A percentile compares a stretch with the other conserved stretches of the same genome.
These are phyloP conservation scores for Natrix natrix DNA, from an alignment of 2,797 vertebrate genomes.

Conservation along the genomic window DNA sequence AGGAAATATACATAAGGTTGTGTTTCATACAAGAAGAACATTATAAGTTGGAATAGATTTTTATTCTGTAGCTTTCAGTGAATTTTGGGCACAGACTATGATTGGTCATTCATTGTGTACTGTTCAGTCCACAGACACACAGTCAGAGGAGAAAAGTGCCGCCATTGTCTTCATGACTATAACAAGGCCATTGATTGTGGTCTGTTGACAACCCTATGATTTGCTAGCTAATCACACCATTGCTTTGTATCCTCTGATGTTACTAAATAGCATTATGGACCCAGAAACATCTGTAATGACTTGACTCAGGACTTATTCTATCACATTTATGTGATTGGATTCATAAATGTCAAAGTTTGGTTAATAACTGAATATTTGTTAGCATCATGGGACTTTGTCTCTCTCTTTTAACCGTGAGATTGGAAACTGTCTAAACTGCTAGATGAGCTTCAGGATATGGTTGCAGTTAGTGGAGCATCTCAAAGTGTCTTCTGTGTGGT, in stretches of 20 bases:
- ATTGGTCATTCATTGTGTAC: background rate
- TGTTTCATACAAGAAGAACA: background rate
- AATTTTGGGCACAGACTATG: background rate
- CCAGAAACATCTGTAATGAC: background rate
- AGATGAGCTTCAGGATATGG: background rate
- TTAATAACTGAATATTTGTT: background rate
- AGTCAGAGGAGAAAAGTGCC: background rate
- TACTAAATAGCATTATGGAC: background rate
- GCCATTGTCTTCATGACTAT: background rate
- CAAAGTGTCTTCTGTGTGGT: background rate
- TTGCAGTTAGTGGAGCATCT: background rate
- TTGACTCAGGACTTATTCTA: background rate
- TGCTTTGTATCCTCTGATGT: background rate
- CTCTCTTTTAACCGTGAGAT: background rate
- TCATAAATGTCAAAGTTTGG: background rate
- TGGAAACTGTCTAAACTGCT: background rate
- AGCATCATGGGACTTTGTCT: background rate
- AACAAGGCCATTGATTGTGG: background rate
- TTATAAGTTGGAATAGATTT: background rate
- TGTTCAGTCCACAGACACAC: background rate
- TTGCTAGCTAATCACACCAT: background rate
- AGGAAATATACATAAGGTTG: background rate
- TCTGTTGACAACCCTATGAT: background rate
- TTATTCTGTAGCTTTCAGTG: background rate
- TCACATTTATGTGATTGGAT: background rate